Percentiles rank a stretch among this genome's conserved stretches.
These are phyloP conservation scores for Parotocinclus haroldoi DNA, from an alignment of 2,797 vertebrate species.

Conservation along the genomic window DNA sequence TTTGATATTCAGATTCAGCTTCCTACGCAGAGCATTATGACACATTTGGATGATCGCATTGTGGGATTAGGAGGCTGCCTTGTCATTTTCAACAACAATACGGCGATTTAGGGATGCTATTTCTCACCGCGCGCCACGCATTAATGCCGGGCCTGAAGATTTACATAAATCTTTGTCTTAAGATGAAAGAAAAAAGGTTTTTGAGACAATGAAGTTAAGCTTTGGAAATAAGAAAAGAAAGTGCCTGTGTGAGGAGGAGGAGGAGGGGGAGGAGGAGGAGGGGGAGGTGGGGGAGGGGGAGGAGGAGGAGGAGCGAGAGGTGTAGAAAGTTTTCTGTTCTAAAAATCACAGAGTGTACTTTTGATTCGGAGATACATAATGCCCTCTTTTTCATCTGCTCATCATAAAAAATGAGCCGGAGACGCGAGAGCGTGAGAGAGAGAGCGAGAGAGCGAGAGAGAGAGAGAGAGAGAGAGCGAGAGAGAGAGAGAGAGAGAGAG, in stretches of 20 bases:
- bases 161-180: constrained; percentile 86
- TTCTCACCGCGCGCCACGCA: constrained; percentile 75
- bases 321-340: constrained; percentile 52
- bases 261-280: constrained; percentile 5
- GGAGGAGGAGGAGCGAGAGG: neutral
- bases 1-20: constrained; percentile 75
- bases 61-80: constrained; percentile 81
- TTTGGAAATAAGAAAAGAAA: constrained; percentile 66
- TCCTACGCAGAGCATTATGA: constrained; percentile 78
- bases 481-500: neutral
- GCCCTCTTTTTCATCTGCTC: constrained; percentile 19
- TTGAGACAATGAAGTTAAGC: constrained; percentile 82
- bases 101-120: constrained; percentile 78
- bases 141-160: constrained; percentile 76
- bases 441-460: constrained; percentile 30
- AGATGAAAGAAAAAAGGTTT: constrained; percentile 72
- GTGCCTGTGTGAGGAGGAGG: constrained; percentile 21
- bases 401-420: neutral
- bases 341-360: constrained; percentile 68
- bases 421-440: constrained; percentile 9
- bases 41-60: constrained; percentile 80
- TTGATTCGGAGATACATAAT: constrained; percentile 59
- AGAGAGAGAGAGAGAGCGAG: constrained; percentile 23
- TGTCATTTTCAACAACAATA: constrained; percentile 82
- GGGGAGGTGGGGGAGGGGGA: constrained; percentile 16